These are phyloP conservation scores for Eulemur macaco DNA, from an alignment of 2,113 vertebrate genomes.

Conservation along the genomic window DNA sequence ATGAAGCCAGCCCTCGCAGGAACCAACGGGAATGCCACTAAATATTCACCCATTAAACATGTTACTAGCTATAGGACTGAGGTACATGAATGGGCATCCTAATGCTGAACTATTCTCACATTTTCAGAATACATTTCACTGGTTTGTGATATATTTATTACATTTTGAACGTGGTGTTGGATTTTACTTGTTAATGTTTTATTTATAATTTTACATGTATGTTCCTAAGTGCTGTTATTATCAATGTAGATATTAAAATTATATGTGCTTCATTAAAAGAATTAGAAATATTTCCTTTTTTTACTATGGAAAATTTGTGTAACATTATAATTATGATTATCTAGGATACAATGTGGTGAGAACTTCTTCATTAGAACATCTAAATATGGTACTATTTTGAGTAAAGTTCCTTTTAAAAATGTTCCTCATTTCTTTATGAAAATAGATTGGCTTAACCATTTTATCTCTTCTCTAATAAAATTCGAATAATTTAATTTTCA, in stretches of 20 bases:
- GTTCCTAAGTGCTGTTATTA: background rate
- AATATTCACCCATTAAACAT: background rate
- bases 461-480: background rate
- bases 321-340: background rate
- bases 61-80: background rate
- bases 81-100: background rate
- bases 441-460: background rate
- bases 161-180: background rate
- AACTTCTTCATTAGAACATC: background rate
- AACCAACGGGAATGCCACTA: background rate
- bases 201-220: background rate
- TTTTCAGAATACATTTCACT: background rate
- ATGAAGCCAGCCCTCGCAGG: background rate
- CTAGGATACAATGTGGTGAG: background rate
- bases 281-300: background rate
- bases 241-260: background rate
- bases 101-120: background rate
- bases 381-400: background rate
- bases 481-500: background rate
- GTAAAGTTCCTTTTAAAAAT: background rate
- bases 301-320: background rate
- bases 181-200: conserved; percentile 1
- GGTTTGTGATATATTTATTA: background rate
- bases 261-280: background rate
- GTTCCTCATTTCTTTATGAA: background rate